Base-by-base conservation (phyloP, 2,113 vertebrate species). In the Microtus richardsoni region DNA sequence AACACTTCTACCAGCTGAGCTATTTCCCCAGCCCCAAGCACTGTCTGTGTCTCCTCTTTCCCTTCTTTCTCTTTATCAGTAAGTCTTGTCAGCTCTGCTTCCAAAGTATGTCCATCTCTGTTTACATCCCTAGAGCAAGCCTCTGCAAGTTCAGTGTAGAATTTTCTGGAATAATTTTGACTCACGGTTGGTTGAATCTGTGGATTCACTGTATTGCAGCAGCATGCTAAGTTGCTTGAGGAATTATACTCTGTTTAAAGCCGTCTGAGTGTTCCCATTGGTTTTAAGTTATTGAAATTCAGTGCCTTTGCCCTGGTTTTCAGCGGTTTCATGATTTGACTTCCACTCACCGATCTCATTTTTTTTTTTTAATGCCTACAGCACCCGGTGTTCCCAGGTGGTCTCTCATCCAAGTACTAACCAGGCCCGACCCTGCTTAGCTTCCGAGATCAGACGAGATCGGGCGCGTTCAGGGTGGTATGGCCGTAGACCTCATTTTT, bases 271-370 rank as follows among this genome's bases (percentile, higher is more conserved):
- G 26, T 95, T 82, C 44, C n/a, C 33, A 26, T 85, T 85, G 58
- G 77, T 41, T 60, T 96, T 88, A 54, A 73, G n/a, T 93, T 21
- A 21, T 21, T 95, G 91, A 93, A 94, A 91, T 66, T 28, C 66
- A 82, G 14, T 94, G 88, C 49, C 26, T 94, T 82, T 60, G 22
- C 36, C 22, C 36, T 60, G n/a, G 68, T 89, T 54, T 41, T 11
- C 58, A 79, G 49, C 3, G 54, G 74, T 91, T 92, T 79, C 21
- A 26, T 64, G 64, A 92, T 71, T 73, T 80, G 22, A 91, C 36
- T 95, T 36, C 36, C 84, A 21, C 47, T 54, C 17, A 22, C 9
- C 36, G 28, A 49, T 78, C 28, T 52, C 11, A 41, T 52, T 78
- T 52, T 78, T 44, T 28, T 30, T 78, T 52, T 78, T 44, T 28